phyloP scores from a whole-genome alignment of 1,140 invertebrate genomes.

The Bombus consobrinus region DNA sequence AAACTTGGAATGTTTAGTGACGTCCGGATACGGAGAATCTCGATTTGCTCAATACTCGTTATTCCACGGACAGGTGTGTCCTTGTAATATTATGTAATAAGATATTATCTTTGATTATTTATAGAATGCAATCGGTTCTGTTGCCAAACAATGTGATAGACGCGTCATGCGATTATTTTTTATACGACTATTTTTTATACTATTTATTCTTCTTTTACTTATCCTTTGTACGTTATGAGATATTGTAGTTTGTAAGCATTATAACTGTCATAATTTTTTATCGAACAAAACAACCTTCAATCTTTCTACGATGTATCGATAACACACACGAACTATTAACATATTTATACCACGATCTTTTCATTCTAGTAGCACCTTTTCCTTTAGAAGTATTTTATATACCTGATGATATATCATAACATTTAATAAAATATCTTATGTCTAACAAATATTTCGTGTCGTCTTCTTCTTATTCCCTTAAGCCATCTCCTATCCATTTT shows the following conservation, averaged over 20 bases:
- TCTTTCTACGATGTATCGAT: neutral
- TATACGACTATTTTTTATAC: neutral
- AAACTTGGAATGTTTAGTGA: constrained; percentile 31
- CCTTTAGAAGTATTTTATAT: neutral
- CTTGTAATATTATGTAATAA: constrained; percentile 42
- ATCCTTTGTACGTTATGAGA: neutral
- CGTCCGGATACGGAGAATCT: constrained; percentile 38
- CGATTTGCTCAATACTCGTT: constrained; percentile 49
- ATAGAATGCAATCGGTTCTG: constrained; percentile 36
- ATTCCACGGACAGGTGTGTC: neutral
- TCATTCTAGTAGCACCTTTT: neutral
- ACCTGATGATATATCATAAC: neutral
- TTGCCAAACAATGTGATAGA: constrained; percentile 58
- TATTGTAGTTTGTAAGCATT: neutral
- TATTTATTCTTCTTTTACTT: neutral
- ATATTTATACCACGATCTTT: neutral
- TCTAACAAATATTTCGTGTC: neutral
- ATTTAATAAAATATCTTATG: neutral
- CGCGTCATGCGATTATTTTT: neutral
- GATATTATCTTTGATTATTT: constrained; percentile 41
- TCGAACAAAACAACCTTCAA: neutral
- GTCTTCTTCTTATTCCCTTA: neutral
- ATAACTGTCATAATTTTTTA: neutral
- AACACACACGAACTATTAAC: neutral
- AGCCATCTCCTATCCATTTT: neutral